Conservation (phyloP, 2,888 invertebrate species). For the Chymomyza fuscimana region DNA sequence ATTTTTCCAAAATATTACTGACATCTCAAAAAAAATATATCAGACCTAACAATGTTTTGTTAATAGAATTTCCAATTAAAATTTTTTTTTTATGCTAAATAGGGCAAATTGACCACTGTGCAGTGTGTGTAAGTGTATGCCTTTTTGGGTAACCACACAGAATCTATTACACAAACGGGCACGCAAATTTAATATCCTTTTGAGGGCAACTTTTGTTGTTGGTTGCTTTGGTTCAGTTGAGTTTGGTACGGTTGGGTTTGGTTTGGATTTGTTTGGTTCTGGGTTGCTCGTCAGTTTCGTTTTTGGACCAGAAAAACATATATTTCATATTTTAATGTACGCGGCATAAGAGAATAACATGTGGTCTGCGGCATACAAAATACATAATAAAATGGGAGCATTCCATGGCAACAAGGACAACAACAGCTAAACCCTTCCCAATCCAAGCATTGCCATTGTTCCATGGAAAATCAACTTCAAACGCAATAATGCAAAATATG, state of each 20-base stretch:
- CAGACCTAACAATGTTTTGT: no score
- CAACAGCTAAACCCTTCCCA: constrained; percentile 11
- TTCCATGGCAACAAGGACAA: background rate
- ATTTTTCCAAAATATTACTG: no score
- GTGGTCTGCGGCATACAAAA: constrained; percentile 3
- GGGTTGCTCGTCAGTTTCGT: background rate
- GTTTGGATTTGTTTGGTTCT: background rate
- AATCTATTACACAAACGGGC: constrained; percentile 36
- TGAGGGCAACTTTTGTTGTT: constrained; percentile 16
- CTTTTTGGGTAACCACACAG: constrained; percentile 23
- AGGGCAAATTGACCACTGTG: background rate
- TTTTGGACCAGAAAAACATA: constrained; percentile 11
- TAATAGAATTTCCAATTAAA: no score
- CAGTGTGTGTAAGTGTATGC: constrained; percentile 14
- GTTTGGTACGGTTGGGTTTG: background rate
- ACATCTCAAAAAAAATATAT: no score
- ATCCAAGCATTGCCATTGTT: background rate
- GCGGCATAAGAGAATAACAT: constrained; percentile 26
- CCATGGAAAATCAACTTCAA: constrained; percentile 7
- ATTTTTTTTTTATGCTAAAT: no score
- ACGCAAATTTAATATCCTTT: constrained; percentile 40
- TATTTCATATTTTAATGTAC: constrained; percentile 20
- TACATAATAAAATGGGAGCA: constrained; percentile 6
- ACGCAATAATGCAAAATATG: constrained; percentile 17
- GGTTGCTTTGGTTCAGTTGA: background rate